Evolutionary conservation across 1,140 invertebrate species (phyloP).

Genomic region (Saccostrea glomerata): DNA sequence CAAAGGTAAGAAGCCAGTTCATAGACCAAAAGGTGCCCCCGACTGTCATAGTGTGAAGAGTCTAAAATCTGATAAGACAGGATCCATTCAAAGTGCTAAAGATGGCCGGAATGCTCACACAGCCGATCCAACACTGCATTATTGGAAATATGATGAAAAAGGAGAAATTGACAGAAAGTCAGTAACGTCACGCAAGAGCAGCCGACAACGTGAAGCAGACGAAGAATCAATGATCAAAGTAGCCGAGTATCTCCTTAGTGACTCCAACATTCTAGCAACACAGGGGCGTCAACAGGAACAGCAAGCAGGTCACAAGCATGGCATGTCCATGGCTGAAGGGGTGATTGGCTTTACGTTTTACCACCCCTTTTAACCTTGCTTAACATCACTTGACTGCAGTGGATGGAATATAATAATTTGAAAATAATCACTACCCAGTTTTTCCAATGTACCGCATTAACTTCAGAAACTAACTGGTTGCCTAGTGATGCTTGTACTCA

Average conservation of each 20-base stretch:
- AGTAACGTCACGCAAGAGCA: not conserved
- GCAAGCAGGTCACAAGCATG: constrained; percentile 2
- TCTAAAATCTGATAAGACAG: constrained; percentile 14
- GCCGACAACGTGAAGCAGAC: constrained; percentile 16
- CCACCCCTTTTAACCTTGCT: constrained; percentile 10
- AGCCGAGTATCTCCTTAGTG: constrained; percentile 51
- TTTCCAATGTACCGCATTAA: constrained; percentile 26
- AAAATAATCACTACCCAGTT: constrained; percentile 13
- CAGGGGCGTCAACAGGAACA: not conserved
- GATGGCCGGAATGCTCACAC: not conserved
- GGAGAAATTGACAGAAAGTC: not conserved
- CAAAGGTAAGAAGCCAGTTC: constrained; percentile 39
- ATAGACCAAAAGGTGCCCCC: constrained; percentile 29
- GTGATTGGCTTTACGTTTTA: constrained; percentile 39
- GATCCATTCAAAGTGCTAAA: constrained; percentile 21
- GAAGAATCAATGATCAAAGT: constrained; percentile 50
- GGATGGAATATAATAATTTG: not conserved
- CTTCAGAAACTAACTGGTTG: constrained; percentile 20
- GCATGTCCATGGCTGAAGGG: constrained; percentile 48
- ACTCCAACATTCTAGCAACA: constrained; percentile 10
- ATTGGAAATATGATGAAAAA: constrained; percentile 1
- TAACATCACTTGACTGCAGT: constrained; percentile 33
- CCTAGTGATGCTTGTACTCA: constrained; percentile 4
- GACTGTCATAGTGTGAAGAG: not conserved
- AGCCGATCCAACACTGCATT: constrained; percentile 17